Evolutionary conservation across 2,797 vertebrate genomes (phyloP).

Genomic region (Hoplostethus mediterraneus): DNA sequence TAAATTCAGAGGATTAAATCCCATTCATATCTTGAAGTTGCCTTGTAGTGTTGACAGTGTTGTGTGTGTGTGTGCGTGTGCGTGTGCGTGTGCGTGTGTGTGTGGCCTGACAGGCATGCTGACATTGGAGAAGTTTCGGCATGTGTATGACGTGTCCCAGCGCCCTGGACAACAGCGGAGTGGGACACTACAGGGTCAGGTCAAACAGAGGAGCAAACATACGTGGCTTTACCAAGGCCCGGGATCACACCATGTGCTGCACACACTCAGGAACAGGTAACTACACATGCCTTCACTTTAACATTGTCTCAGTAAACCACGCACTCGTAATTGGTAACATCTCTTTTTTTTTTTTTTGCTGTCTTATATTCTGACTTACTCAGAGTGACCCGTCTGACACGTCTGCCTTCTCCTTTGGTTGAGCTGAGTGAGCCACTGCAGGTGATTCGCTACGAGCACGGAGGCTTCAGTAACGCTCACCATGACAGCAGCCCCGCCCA

Average conservation of each 20-base stretch:
- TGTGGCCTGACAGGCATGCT: conserved; percentile 83
- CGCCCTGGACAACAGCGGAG: conserved; percentile 84
- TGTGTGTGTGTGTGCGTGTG: too few species aligned
- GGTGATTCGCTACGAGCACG: conserved; percentile 91
- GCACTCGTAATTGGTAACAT: neutral
- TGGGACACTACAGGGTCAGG: conserved; percentile 70
- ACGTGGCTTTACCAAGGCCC: conserved; percentile 94
- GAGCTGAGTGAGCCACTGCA: conserved; percentile 95
- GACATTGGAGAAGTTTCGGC: conserved; percentile 92
- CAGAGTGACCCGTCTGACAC: conserved; percentile 93
- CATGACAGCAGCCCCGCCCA: conserved; percentile 92
- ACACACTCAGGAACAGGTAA: conserved; percentile 91
- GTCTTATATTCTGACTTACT: neutral
- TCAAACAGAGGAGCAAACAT: conserved; percentile 92
- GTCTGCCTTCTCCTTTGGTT: conserved; percentile 89
- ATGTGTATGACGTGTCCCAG: conserved; percentile 89
- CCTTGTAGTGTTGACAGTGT: neutral
- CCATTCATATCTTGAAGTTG: neutral
- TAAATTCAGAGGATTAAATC: neutral
- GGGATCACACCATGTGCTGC: conserved; percentile 92
- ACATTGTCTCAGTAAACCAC: neutral
- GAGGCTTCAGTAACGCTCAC: conserved; percentile 94
- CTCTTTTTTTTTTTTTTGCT: neutral
- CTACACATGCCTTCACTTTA: neutral
- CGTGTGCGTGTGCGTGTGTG: neutral